Conservation (phyloP, 2,113 vertebrate genomes). For the Erythrocercus mccallii region DNA sequence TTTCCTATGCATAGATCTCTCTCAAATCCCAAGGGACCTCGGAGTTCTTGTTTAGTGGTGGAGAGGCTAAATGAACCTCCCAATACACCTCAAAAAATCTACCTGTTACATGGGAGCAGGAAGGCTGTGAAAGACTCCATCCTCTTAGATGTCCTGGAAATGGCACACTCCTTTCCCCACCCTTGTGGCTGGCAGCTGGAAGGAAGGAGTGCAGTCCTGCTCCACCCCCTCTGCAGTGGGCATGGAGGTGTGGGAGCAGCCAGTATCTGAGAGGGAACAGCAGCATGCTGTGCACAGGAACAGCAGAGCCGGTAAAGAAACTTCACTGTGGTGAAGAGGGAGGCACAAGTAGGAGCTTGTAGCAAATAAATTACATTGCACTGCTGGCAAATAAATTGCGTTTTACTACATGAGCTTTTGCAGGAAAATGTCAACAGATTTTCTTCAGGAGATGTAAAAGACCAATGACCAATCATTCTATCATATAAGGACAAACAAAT, state of each 20-base stretch:
- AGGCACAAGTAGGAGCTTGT: neutral
- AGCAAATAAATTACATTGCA: neutral
- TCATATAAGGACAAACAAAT: neutral
- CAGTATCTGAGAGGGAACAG: neutral
- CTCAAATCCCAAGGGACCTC: neutral
- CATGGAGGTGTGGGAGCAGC: neutral
- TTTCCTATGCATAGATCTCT: neutral
- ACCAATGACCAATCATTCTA: neutral
- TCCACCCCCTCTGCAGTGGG: neutral
- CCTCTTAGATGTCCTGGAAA: neutral
- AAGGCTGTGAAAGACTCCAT: neutral
- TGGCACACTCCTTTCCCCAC: neutral
- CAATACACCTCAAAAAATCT: neutral
- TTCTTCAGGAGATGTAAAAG: neutral
- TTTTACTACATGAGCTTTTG: neutral
- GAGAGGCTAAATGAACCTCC: neutral
- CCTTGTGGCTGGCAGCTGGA: neutral
- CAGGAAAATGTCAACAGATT: neutral
- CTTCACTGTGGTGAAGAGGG: neutral
- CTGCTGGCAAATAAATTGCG: neutral
- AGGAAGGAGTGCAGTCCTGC: neutral
- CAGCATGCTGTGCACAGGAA: neutral
- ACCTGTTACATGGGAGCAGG: neutral
- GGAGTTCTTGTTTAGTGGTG: fast-evolving
- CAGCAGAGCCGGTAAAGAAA: neutral